These are phyloP conservation scores for Pagrus major DNA, from an alignment of 2,113 vertebrate species.

Conservation along the genomic window DNA sequence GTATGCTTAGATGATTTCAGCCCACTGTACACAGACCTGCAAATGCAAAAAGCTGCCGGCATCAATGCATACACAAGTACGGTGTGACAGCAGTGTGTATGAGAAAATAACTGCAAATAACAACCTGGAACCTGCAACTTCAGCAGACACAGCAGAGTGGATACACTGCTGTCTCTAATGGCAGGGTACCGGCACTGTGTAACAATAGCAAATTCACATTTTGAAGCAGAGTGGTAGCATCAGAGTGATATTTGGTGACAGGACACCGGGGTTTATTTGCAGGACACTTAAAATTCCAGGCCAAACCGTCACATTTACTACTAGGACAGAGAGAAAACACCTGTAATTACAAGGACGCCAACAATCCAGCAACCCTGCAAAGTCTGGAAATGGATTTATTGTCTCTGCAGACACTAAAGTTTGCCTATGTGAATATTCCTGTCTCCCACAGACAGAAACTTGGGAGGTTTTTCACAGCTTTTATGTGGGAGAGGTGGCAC, in stretches of 20 bases:
- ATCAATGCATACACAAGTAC: slow-evolving; percentile 31
- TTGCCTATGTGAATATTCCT: slow-evolving; percentile 24
- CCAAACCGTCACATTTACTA: slow-evolving; percentile 17
- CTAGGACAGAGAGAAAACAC: slow-evolving; percentile 1
- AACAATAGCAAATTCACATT: slow-evolving; percentile 34
- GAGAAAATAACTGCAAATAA: slow-evolving; percentile 45
- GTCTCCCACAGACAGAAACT: slow-evolving; percentile 20
- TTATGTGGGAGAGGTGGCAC: slow-evolving; percentile 36
- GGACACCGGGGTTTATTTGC: slow-evolving; percentile 24
- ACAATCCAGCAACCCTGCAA: neutral
- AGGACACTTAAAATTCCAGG: slow-evolving; percentile 16
- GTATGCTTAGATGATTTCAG: slow-evolving; percentile 11
- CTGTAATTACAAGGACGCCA: slow-evolving; percentile 28
- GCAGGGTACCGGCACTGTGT: slow-evolving; percentile 1
- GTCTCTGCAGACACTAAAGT: slow-evolving; percentile 29
- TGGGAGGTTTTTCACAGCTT: slow-evolving; percentile 41
- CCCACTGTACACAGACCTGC: slow-evolving; percentile 9
- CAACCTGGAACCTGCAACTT: slow-evolving; percentile 48
- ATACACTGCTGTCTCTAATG: slow-evolving; percentile 22
- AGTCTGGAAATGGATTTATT: slow-evolving; percentile 1
- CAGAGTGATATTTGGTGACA: slow-evolving; percentile 27
- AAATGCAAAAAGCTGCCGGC: slow-evolving; percentile 32
- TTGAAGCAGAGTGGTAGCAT: neutral
- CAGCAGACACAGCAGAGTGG: slow-evolving; percentile 29
- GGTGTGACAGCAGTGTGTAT: neutral